Base-by-base conservation (phyloP, 2,888 invertebrate species). In the Baronia brevicornis region DNA sequence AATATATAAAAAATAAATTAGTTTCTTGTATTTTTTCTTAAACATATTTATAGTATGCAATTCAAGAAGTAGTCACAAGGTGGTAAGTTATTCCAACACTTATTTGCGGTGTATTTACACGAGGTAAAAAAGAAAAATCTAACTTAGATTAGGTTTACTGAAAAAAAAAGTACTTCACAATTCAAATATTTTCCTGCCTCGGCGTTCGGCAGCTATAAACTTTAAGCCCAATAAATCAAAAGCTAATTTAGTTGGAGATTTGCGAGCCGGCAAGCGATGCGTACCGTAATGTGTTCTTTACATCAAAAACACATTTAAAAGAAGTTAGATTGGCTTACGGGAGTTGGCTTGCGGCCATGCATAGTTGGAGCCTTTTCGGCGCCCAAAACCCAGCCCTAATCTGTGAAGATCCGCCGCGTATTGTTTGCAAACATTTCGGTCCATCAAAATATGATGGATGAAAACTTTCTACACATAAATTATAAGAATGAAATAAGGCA, bases 271-370 rank as follows among this genome's bases (percentile, higher is more conserved):
- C 58, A 54, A 59, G 64, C 64, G 59, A 65, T 72, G 74, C 74
- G 75, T 77, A 65, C 63, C 61, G 69, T 73, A 77, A 77, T 74
- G 74, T 73, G 78, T 75, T 80, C 71, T 80, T 79, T 77, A 75
- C 75, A 82, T 82, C 80, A 82, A 82, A 82, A 84, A 82, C 80
- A 80, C 78, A 80, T 84, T 84, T 82, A 80, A 79, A 82, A 80
- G 79, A 84, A 82, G 82, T 82, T 84, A 84, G 74, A 84, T 84
- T 84, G 80, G 82, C 80, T 82, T 78, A 77, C 66, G 55, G 68
- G 73, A 79, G 75, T 79, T 79, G 80, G 79, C 79, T 66, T 51
- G 55, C 62, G 69, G 71, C 78, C 80, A 80, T 73, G 71, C 72
- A 59, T 70, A 69, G 67, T 68, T 68, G 62, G 68, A 72, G 73